These are phyloP conservation scores for Macroteleia sp. DNA, from an alignment of 2,888 invertebrate species.

Conservation along the genomic window DNA sequence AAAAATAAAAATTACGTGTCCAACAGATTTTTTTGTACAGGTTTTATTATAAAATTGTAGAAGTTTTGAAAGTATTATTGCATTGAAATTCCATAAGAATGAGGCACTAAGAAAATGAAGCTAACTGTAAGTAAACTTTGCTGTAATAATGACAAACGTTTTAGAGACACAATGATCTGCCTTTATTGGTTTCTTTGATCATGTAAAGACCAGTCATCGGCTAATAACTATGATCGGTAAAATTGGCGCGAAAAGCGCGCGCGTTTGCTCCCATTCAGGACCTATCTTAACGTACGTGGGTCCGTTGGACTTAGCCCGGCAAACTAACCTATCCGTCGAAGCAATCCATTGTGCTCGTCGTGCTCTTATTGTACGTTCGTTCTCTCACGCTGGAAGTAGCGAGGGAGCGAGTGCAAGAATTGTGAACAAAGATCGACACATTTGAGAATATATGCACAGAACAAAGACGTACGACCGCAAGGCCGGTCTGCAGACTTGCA, in stretches of 20 bases:
- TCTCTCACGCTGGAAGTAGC: conserved; percentile 77
- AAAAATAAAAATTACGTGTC: too few relatives aligned
- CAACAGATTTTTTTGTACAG: too few relatives aligned
- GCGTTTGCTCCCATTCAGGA: conserved; percentile 74
- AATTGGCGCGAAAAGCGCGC: conserved; percentile 60
- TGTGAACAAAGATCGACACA: conserved; percentile 60
- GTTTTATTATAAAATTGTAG: too few relatives aligned
- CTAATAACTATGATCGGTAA: conserved; percentile 52
- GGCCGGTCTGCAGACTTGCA: conserved; percentile 51
- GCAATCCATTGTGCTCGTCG: conserved; percentile 80
- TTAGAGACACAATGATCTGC: not conserved
- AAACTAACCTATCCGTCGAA: conserved; percentile 82
- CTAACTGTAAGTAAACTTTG: too few relatives aligned
- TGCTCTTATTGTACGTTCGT: conserved; percentile 77
- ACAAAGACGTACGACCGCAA: conserved; percentile 31
- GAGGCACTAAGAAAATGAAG: too few relatives aligned
- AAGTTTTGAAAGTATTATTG: too few relatives aligned
- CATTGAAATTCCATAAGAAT: too few relatives aligned
- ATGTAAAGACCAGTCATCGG: conserved; percentile 13
- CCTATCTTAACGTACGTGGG: conserved; percentile 81
- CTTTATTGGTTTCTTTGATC: conserved; percentile 17
- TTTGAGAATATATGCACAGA: not conserved
- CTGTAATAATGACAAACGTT: not conserved
- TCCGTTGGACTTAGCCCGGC: conserved; percentile 75
- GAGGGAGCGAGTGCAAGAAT: conserved; percentile 69